Evolutionary conservation across 2,888 invertebrate genomes (phyloP).

Genomic region (Dexiosoma caninum): DNA sequence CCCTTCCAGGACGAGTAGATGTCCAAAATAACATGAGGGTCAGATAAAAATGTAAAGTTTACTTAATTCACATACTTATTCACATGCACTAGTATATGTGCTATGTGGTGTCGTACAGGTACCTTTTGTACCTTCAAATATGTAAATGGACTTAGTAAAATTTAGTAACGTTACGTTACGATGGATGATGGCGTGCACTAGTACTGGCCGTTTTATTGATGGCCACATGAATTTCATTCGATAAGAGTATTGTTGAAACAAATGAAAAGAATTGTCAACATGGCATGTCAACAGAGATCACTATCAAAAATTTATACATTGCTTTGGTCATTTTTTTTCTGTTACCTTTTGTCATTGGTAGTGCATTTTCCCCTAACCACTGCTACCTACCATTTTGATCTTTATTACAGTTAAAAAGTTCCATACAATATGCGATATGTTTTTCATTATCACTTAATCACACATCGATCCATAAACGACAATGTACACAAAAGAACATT

Average conservation of each 20-base stretch:
- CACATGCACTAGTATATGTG: too few species aligned
- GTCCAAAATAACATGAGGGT: slow-evolving; percentile 46
- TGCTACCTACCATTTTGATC: slow-evolving; percentile 15
- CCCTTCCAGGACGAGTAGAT: slow-evolving; percentile 34
- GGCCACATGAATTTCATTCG: slow-evolving; percentile 53
- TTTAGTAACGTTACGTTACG: slow-evolving; percentile 19
- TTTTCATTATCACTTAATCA: slow-evolving; percentile 28
- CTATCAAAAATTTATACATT: slow-evolving; percentile 66
- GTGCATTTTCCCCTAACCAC: slow-evolving; percentile 16
- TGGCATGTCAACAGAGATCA: slow-evolving; percentile 75
- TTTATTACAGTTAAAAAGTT: background rate
- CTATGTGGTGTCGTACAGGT: background rate
- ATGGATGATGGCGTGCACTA: slow-evolving; percentile 67
- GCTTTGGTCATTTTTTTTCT: slow-evolving; percentile 53
- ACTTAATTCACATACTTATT: too few species aligned
- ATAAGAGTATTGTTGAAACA: slow-evolving; percentile 64
- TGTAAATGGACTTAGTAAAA: background rate
- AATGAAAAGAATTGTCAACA: slow-evolving; percentile 74
- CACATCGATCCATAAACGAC: background rate
- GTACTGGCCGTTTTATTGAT: slow-evolving; percentile 66
- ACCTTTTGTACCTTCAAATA: background rate
- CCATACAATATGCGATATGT: background rate
- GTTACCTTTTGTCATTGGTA: slow-evolving; percentile 16
- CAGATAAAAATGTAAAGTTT: slow-evolving; percentile 7
- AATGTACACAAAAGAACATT: slow-evolving; percentile 5